phyloP scores from a whole-genome alignment of 1,140 invertebrate species.

The Pararge aegeria region DNA sequence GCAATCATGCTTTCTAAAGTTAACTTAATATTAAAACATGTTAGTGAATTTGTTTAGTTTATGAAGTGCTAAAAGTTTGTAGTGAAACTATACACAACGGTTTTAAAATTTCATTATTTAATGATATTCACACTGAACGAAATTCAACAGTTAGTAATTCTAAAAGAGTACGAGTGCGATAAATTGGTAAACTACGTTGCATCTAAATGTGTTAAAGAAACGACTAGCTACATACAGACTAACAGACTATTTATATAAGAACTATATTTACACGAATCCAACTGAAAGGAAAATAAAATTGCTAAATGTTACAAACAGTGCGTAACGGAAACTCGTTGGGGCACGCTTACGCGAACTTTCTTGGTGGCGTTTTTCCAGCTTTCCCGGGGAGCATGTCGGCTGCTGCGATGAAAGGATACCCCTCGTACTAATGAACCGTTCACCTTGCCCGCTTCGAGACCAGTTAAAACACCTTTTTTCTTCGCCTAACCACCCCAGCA shows the following conservation, averaged over 20 bases:
- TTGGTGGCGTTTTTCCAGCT: constrained; percentile 83
- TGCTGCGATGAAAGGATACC: constrained; percentile 73
- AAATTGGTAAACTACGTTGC: neutral
- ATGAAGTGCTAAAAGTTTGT: neutral
- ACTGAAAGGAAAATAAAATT: constrained; percentile 10
- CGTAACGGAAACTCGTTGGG: constrained; percentile 30
- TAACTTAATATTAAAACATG: neutral
- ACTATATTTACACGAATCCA: constrained; percentile 7
- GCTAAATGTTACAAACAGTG: constrained; percentile 17
- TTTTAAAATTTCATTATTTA: neutral
- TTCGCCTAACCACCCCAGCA: constrained; percentile 70
- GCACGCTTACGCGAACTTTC: constrained; percentile 83
- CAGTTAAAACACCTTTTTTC: constrained; percentile 80
- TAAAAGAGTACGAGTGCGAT: neutral
- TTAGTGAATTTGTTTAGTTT: neutral
- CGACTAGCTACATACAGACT: neutral
- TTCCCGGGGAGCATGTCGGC: constrained; percentile 58
- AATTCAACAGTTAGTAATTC: neutral
- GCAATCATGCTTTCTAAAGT: constrained; percentile 31
- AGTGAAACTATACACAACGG: neutral
- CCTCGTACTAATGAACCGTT: constrained; percentile 79
- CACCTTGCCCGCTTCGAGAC: constrained; percentile 80
- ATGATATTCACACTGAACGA: neutral
- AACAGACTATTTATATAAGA: constrained; percentile 2
- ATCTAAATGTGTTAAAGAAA: neutral